Evolutionary conservation across 2,113 vertebrate genomes (phyloP).

Genomic region (Peromyscus polionotus): DNA sequence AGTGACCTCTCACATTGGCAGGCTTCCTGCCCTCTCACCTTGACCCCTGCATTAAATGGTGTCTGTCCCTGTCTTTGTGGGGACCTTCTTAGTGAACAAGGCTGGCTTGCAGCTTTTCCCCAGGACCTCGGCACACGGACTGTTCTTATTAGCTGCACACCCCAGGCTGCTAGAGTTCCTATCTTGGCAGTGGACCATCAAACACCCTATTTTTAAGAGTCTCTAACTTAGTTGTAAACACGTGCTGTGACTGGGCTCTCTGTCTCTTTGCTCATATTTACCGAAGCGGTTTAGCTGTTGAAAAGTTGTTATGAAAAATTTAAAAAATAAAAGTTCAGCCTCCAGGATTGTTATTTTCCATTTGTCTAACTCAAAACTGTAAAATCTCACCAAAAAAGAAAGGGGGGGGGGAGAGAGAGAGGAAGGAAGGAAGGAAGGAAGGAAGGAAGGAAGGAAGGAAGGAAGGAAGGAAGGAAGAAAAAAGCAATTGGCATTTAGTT

Average conservation of each 20-base stretch:
- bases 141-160: constrained; percentile 83
- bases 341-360: constrained; percentile 64
- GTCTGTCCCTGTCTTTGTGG: constrained; percentile 67
- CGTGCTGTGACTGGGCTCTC: constrained; percentile 78
- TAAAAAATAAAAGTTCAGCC: constrained; percentile 49
- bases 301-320: constrained; percentile 70
- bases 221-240: constrained; percentile 84
- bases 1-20: neutral
- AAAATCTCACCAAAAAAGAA: constrained; percentile 28
- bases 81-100: constrained; percentile 66
- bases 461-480: neutral
- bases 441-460: too few species aligned
- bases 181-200: constrained; percentile 85
- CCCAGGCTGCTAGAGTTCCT: constrained; percentile 81
- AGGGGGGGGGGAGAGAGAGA: neutral
- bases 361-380: neutral
- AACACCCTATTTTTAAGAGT: constrained; percentile 86
- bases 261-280: constrained; percentile 77
- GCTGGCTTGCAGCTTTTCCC: constrained; percentile 73
- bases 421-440: neutral
- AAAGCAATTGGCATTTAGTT: constrained; percentile 31
- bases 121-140: constrained; percentile 79
- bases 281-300: constrained; percentile 64
- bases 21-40: constrained; percentile 67
- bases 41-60: constrained; percentile 58